These are phyloP conservation scores for Metellina segmentata DNA, from an alignment of 2,888 invertebrate genomes.

Conservation along the genomic window DNA sequence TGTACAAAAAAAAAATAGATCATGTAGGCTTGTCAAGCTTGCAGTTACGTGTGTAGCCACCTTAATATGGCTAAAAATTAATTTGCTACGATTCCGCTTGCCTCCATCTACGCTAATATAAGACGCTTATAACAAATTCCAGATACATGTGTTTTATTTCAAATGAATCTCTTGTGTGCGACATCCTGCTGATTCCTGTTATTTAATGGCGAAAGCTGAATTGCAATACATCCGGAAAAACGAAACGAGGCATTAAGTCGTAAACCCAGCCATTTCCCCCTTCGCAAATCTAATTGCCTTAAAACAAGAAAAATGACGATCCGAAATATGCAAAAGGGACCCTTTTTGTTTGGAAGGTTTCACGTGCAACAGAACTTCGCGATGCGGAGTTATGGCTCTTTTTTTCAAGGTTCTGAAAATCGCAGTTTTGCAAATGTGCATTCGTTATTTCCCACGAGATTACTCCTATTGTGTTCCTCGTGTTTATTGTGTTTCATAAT, in stretches of 20 bases:
- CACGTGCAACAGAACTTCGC: slow-evolving; percentile 13
- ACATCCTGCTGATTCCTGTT: no score
- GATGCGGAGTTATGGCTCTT: background rate
- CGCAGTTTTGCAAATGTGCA: background rate
- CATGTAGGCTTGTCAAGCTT: no score
- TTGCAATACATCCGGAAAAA: background rate
- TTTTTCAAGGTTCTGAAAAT: background rate
- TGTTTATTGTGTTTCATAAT: background rate
- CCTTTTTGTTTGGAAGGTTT: slow-evolving; percentile 15
- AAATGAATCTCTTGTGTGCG: no score
- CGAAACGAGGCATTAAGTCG: background rate
- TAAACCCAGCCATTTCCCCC: slow-evolving; percentile 22
- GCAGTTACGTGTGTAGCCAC: no score
- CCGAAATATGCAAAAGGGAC: slow-evolving; percentile 31
- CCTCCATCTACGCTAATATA: no score
- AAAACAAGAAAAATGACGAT: slow-evolving; percentile 15
- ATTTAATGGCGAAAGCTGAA: background rate
- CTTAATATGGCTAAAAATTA: no score
- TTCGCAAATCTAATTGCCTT: slow-evolving; percentile 45
- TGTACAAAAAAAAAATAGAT: no score
- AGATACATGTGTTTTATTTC: no score
- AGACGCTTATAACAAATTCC: no score
- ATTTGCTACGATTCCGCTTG: no score
- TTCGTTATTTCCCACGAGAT: background rate
- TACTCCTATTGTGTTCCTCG: background rate